A percentile compares a stretch with the other conserved stretches of the same genome.
Conservation (phyloP, 2,113 vertebrate species). For the Engraulis encrasicolus region DNA sequence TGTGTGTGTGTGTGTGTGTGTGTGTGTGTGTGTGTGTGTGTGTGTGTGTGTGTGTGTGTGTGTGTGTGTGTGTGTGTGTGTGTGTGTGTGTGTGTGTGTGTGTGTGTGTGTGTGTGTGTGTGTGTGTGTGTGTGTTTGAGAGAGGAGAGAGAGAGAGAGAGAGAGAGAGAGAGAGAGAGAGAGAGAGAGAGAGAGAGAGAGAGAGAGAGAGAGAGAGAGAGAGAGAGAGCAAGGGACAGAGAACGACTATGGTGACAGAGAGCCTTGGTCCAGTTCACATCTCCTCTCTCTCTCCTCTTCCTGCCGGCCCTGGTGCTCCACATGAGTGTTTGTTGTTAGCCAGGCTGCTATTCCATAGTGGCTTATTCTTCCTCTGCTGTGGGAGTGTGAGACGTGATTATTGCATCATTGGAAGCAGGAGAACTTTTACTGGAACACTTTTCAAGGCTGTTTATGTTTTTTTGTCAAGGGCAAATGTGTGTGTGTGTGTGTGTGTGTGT, state of each 20-base stretch:
- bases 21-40: conserved; percentile 3
- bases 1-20: neutral
- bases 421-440: too few species aligned
- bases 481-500: conserved; percentile 22
- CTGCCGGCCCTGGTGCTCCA: neutral
- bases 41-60: neutral
- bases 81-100: neutral
- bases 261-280: neutral
- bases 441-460: neutral
- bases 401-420: conserved; percentile 35
- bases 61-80: neutral
- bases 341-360: neutral
- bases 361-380: neutral
- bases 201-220: too few species aligned
- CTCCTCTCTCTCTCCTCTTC: neutral
- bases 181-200: too few species aligned
- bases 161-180: too few species aligned
- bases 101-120: neutral
- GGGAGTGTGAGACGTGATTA: conserved; percentile 25
- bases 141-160: neutral
- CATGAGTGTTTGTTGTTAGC: neutral
- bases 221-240: too few species aligned
- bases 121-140: neutral
- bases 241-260: too few species aligned
- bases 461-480: conserved; percentile 15